A percentile compares a stretch with the other conserved stretches of the same genome.
phyloP scores from a whole-genome alignment of 2,797 vertebrate species.

The Lagorchestes hirsutus region DNA sequence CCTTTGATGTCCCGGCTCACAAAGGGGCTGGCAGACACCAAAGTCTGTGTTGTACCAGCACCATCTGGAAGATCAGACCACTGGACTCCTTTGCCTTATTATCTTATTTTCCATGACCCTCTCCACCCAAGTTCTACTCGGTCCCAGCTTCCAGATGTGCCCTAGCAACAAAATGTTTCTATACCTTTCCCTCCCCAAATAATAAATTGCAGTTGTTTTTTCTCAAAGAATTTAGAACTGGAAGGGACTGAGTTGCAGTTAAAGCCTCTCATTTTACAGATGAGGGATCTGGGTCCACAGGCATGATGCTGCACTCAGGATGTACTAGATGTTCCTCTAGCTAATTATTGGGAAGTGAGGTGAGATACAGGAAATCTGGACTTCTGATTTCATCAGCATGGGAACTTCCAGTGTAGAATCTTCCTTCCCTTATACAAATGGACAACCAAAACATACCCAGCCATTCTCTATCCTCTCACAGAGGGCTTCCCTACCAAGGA shows the following conservation, averaged over 20 bases:
- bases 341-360: neutral
- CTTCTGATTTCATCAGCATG: neutral
- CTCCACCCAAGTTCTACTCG: neutral
- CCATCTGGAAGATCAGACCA: neutral
- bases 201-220: neutral
- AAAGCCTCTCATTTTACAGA: neutral
- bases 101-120: neutral
- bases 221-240: neutral
- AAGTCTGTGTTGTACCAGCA: neutral
- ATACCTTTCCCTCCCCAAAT: neutral
- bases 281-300: neutral
- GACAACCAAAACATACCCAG: neutral
- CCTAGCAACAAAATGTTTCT: neutral
- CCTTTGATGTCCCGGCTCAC: constrained; percentile 27
- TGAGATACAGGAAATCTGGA: neutral
- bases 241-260: neutral
- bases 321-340: neutral
- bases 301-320: neutral
- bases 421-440: neutral
- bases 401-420: neutral
- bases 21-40: constrained; percentile 32
- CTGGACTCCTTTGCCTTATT: neutral
- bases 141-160: neutral
- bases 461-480: neutral
- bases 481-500: neutral